Evolutionary conservation across 2,113 vertebrate species (phyloP).

Genomic region (Pachycephala philippinensis): DNA sequence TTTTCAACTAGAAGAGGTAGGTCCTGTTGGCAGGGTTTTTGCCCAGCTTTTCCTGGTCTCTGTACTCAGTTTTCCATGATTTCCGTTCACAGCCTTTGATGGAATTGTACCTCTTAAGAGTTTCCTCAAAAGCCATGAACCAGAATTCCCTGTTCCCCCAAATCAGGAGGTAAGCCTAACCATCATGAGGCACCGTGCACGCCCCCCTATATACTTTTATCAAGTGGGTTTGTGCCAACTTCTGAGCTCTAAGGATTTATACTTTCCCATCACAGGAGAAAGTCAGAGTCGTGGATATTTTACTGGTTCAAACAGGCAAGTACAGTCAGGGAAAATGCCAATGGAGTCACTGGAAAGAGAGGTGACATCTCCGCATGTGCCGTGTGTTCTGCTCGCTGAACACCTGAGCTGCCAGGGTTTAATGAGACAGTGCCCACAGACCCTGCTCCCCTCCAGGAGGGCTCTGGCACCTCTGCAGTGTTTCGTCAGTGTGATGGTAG

Average conservation of each 20-base stretch:
- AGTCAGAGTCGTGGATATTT: not conserved
- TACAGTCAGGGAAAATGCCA: accelerated
- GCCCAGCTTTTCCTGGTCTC: not conserved
- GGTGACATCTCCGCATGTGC: accelerated
- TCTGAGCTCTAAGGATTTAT: not conserved
- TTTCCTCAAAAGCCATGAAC: not conserved
- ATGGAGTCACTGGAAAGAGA: not conserved
- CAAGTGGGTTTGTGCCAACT: not conserved
- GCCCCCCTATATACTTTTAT: not conserved
- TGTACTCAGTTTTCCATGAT: not conserved
- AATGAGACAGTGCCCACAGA: not conserved
- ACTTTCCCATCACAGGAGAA: not conserved
- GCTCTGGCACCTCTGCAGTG: accelerated
- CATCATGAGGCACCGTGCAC: accelerated
- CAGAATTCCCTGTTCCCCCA: not conserved
- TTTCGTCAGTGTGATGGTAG: not conserved
- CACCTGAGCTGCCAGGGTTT: not conserved
- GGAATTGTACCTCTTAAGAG: not conserved
- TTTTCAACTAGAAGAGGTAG: not conserved
- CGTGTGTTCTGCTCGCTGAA: accelerated
- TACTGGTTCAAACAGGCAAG: not conserved
- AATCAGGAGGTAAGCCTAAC: not conserved
- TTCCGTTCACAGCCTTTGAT: not conserved
- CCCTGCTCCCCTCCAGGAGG: not conserved
- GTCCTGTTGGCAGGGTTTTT: not conserved